phyloP scores from a whole-genome alignment of 2,797 vertebrate species.

The Gila robusta region DNA sequence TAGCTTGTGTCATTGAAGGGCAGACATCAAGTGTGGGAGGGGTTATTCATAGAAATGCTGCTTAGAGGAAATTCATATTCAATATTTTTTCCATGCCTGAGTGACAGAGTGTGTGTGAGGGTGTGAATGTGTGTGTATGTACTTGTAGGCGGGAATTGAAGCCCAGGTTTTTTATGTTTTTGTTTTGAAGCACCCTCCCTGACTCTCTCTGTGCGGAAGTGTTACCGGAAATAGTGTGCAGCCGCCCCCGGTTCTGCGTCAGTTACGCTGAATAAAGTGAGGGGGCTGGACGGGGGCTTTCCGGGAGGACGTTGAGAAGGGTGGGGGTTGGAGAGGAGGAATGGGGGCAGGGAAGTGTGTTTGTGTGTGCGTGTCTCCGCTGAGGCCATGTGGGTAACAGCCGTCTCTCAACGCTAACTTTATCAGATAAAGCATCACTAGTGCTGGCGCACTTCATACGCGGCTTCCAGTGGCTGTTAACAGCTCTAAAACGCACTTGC shows the following conservation, averaged over 20 bases:
- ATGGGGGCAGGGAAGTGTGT: conserved; percentile 52
- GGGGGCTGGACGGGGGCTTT: conserved; percentile 72
- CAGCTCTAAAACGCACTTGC: neutral
- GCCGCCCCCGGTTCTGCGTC: conserved; percentile 82
- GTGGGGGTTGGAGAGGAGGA: conserved; percentile 26
- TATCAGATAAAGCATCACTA: conserved; percentile 47
- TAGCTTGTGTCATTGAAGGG: conserved; percentile 53
- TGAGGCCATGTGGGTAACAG: conserved; percentile 78
- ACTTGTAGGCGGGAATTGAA: conserved; percentile 44
- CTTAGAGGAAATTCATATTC: conserved; percentile 81
- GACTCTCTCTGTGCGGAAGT: conserved; percentile 79
- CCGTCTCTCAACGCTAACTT: conserved; percentile 59
- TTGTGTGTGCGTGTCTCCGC: conserved; percentile 64
- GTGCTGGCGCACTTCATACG: conserved; percentile 68
- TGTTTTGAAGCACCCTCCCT: conserved; percentile 80
- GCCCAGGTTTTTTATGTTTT: conserved; percentile 78
- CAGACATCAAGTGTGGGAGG: conserved; percentile 78
- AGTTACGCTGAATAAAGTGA: conserved; percentile 79
- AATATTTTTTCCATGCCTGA: conserved; percentile 82
- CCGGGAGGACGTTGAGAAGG: conserved; percentile 68
- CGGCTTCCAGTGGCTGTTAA: conserved; percentile 4
- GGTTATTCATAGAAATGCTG: conserved; percentile 81
- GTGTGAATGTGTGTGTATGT: conserved; percentile 59
- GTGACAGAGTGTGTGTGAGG: conserved; percentile 64
- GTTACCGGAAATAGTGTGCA: conserved; percentile 84